Evolutionary conservation across 2,888 invertebrate genomes (phyloP), one percentile per base, ranked within the genome.

Genomic region (Nasonovia ribisnigri): DNA sequence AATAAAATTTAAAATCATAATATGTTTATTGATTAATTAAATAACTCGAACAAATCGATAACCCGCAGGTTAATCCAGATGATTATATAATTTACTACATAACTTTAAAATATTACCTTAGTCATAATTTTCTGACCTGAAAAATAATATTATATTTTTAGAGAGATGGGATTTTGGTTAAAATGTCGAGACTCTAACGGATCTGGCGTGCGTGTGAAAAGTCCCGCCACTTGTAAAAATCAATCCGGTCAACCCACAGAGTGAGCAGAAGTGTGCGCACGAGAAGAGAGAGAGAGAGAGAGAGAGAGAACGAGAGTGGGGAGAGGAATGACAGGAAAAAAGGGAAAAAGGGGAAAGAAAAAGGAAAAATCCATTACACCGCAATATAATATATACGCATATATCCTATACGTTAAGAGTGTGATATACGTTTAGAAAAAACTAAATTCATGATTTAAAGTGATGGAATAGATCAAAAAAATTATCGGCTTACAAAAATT

Each of bases 401-500:
- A 46, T 86, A 86, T n/a, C 10, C 13, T 67, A 16, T 67, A 67
- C 67, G n/a, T 16, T 77, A 36, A 36, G 36, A 77, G 77, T 77
- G 36, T 77, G 36, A 77, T 36, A 36, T 36, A 77, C 36, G 36
- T 77, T 77, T 77, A 77, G 77, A 77, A 77, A 36, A 77, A 77
- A 67, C 67, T 90, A 60, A 87, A 92, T 91, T 84, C 26, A 91
- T 92, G 87, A 86, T 92, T 92, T 46, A 46, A 92, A 92, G 46
- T 92, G 36, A 92, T n/a, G 51, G 48, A 2, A 54, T 42, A 36
- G 51, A 48, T 51, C 42, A 91, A 91, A 84, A 86, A 86, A 87
- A 87, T 57, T n/a, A 92, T 86, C 29, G 60, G 24, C 26, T n/a
- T 42, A 43, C 57, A 46, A 84, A 89, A 67, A 90, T 46, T n/a